Percentiles rank a stretch among this genome's conserved stretches.
Evolutionary conservation across 2,888 invertebrate genomes (phyloP).

Genomic region (Archips xylosteana): DNA sequence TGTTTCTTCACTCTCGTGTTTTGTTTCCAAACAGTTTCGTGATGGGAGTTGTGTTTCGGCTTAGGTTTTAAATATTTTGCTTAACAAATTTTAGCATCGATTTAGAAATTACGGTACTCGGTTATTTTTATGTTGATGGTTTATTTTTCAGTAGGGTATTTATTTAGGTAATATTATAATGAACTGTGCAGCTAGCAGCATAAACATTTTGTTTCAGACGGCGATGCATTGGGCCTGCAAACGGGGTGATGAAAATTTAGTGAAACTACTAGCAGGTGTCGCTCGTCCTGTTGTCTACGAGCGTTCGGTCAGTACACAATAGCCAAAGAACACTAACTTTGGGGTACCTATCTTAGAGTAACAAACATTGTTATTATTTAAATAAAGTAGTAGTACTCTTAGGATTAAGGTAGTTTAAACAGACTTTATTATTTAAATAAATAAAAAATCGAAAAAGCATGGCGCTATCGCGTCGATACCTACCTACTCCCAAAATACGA

Average conservation of each 20-base stretch:
- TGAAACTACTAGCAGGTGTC: constrained; percentile 96
- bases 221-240: constrained; percentile 99
- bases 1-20: constrained; percentile 71
- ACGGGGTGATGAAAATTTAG: constrained; percentile 95
- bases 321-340: not conserved
- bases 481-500: too few species aligned
- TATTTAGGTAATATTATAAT: constrained; percentile 18
- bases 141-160: constrained; percentile 19
- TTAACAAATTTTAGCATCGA: constrained; percentile 66
- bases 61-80: constrained; percentile 65
- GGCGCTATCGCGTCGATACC: too few species aligned
- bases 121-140: constrained; percentile 13
- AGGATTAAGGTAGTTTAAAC: too few species aligned
- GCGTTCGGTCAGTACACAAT: constrained; percentile 89
- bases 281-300: constrained; percentile 93
- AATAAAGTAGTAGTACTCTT: too few species aligned
- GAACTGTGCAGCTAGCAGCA: not conserved
- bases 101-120: constrained; percentile 54
- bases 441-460: too few species aligned
- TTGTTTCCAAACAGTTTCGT: constrained; percentile 75
- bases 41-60: constrained; percentile 70
- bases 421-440: too few species aligned
- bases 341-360: too few species aligned
- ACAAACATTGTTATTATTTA: too few species aligned
- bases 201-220: constrained; percentile 88